Conservation (phyloP, 92 coral and sea anemone genomes). For the Epizoanthus ramosus region DNA sequence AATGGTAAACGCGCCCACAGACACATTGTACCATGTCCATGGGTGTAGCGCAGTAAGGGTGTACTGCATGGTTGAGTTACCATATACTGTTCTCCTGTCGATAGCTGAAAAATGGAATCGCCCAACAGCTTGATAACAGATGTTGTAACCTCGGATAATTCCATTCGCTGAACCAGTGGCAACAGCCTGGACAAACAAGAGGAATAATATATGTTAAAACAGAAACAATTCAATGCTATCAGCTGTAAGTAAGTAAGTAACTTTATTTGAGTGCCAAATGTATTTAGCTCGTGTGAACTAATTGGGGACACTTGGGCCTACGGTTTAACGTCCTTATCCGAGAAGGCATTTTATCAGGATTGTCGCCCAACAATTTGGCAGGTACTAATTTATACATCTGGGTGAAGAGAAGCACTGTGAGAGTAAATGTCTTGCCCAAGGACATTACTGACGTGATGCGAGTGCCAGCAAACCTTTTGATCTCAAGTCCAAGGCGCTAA, state of each 20-base stretch:
- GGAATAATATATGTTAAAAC: neutral
- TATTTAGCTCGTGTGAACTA: too few species aligned
- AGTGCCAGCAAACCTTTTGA: too few species aligned
- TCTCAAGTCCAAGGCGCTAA: too few species aligned
- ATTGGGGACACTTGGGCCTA: too few species aligned
- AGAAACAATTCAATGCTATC: neutral
- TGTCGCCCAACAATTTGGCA: too few species aligned
- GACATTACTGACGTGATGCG: too few species aligned
- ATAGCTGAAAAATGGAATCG: constrained; percentile 49
- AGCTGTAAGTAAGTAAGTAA: neutral
- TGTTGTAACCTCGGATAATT: constrained; percentile 57
- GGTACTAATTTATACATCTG: too few species aligned
- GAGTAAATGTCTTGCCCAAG: too few species aligned
- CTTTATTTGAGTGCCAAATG: too few species aligned
- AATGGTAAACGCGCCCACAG: constrained; percentile 88
- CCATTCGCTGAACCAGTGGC: constrained; percentile 82
- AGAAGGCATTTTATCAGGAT: too few species aligned
- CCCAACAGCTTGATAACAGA: constrained; percentile 62
- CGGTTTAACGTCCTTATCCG: too few species aligned
- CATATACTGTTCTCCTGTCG: constrained; percentile 28
- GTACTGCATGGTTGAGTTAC: constrained; percentile 49
- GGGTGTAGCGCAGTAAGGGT: constrained; percentile 59
- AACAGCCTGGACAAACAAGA: constrained; percentile 53
- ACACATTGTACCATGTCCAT: constrained; percentile 79
- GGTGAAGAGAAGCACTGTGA: too few species aligned